Conservation (phyloP, 2,113 vertebrate species). For the Anguilla rostrata region DNA sequence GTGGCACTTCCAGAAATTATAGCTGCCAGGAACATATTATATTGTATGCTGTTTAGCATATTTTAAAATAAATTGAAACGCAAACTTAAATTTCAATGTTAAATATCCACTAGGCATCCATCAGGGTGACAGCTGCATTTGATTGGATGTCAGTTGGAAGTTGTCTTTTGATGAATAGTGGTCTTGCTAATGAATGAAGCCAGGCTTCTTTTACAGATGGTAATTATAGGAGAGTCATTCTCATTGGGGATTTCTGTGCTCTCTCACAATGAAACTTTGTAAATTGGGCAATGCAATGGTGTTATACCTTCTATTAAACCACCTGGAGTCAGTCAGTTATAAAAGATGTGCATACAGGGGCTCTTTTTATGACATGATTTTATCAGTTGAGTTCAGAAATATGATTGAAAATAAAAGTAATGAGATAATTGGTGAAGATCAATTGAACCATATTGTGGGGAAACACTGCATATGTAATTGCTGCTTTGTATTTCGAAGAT, state of each 20-base stretch:
- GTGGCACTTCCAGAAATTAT: no score
- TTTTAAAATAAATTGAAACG: not conserved
- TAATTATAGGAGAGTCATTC: constrained; percentile 30
- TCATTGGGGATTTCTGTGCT: constrained; percentile 37
- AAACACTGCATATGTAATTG: constrained; percentile 30
- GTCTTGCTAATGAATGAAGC: constrained; percentile 55
- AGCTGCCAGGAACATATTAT: no score
- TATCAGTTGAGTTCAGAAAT: constrained; percentile 17
- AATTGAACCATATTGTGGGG: constrained; percentile 11
- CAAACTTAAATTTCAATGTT: not conserved
- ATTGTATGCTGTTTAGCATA: no score
- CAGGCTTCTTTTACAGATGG: constrained; percentile 67
- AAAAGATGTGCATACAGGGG: not conserved
- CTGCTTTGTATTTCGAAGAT: constrained; percentile 18
- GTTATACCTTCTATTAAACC: constrained; percentile 8
- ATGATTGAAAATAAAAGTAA: constrained; percentile 17
- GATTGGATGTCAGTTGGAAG: not conserved
- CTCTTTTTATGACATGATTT: not conserved
- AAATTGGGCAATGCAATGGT: not conserved
- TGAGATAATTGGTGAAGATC: constrained; percentile 27
- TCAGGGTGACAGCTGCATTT: no score
- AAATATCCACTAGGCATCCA: not conserved
- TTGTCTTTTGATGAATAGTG: constrained; percentile 38
- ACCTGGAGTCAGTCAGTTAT: constrained; percentile 12
- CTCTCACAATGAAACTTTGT: constrained; percentile 9